Conservation (phyloP, 2,797 vertebrate species). For the Chrosomus eos region DNA sequence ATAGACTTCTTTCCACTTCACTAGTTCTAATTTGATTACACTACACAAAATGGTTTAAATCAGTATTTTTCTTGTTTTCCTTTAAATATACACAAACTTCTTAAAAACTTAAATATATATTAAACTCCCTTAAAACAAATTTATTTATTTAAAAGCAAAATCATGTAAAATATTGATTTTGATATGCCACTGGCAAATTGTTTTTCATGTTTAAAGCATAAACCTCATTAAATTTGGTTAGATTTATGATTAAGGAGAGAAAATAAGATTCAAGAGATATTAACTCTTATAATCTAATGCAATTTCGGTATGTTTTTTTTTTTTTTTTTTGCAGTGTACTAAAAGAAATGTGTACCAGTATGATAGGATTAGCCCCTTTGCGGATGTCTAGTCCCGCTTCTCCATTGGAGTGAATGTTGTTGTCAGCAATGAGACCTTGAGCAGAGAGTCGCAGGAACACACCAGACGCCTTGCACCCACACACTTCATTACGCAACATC, state of each 20-base stretch:
- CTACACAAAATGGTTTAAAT: not conserved
- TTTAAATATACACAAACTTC: not conserved
- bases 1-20: not conserved
- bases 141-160: not conserved
- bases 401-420: constrained; percentile 87
- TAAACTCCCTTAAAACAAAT: not conserved
- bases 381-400: constrained; percentile 88
- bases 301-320: too few species aligned
- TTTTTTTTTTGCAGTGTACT: not conserved
- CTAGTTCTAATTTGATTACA: not conserved
- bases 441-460: constrained; percentile 86
- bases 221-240: not conserved
- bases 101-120: not conserved
- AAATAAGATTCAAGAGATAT: not conserved
- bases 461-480: constrained; percentile 85
- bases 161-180: not conserved
- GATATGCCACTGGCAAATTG: not conserved
- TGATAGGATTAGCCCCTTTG: constrained; percentile 86
- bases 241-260: not conserved
- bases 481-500: constrained; percentile 87
- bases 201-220: not conserved
- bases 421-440: constrained; percentile 87
- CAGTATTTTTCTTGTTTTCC: not conserved
- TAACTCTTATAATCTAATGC: not conserved
- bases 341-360: constrained; percentile 77